Evolutionary conservation across 1,140 invertebrate genomes (phyloP).

Genomic region (Tribolium madens): DNA sequence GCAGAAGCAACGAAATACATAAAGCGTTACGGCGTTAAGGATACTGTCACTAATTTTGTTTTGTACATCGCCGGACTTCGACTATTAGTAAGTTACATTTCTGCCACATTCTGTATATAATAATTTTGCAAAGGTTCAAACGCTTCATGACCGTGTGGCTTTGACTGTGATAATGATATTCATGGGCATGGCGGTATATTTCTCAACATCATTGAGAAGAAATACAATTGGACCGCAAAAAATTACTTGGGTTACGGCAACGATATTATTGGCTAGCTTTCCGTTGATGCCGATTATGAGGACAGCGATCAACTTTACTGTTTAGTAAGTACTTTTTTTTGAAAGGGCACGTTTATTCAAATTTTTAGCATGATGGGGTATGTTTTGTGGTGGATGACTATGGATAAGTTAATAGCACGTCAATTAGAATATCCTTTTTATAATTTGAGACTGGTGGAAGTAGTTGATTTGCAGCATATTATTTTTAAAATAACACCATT

Average conservation of each 20-base stretch:
- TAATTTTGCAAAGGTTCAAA: neutral
- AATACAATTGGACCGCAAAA: constrained; percentile 50
- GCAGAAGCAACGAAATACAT: neutral
- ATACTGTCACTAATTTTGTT: neutral
- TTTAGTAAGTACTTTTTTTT: constrained; percentile 48
- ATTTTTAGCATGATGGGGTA: constrained; percentile 50
- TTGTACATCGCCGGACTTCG: neutral
- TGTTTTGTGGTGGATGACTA: constrained; percentile 44
- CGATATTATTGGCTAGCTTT: constrained; percentile 51
- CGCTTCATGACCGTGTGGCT: neutral
- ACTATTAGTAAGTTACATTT: constrained; percentile 10
- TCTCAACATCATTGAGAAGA: constrained; percentile 41
- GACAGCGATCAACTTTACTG: constrained; percentile 55
- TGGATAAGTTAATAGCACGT: constrained; percentile 4
- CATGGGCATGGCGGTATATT: neutral
- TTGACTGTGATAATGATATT: neutral
- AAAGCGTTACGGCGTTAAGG: neutral
- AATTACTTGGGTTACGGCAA: constrained; percentile 51
- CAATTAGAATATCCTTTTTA: constrained; percentile 6
- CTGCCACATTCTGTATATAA: neutral
- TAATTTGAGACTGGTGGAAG: neutral
- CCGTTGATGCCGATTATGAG: constrained; percentile 58
- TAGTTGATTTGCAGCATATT: neutral
- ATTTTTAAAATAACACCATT: constrained; percentile 41
- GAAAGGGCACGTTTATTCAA: neutral